Percentiles rank a stretch among this genome's conserved stretches.
These are phyloP conservation scores for Rhopilema esculentum DNA, from an alignment of 30 jellyfish, hydroid and myxozoan genomes.

Conservation along the genomic window DNA sequence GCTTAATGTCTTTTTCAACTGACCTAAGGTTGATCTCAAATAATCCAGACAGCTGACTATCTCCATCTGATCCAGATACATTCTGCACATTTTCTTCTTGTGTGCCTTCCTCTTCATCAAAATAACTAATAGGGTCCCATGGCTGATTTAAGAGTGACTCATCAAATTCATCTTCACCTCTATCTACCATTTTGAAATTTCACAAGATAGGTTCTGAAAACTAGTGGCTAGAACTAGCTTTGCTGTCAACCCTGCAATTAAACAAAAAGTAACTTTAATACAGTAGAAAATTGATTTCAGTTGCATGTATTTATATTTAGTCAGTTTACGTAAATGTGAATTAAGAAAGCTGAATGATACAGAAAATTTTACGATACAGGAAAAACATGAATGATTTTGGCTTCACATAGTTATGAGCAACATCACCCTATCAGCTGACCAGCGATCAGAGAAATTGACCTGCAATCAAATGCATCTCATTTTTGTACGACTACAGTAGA, in stretches of 20 bases:
- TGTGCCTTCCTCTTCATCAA: constrained; percentile 75
- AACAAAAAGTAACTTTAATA: not conserved
- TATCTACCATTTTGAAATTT: constrained; percentile 34
- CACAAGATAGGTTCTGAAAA: not conserved
- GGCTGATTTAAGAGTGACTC: constrained; percentile 82
- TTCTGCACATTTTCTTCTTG: constrained; percentile 16
- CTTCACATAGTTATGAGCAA: too few relatives aligned
- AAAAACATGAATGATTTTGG: too few relatives aligned
- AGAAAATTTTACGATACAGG: too few relatives aligned
- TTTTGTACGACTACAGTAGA: too few relatives aligned
- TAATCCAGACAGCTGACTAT: constrained; percentile 30
- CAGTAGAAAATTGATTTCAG: too few relatives aligned
- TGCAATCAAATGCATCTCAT: too few relatives aligned
- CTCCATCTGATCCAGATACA: not conserved
- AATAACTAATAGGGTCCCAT: constrained; percentile 97
- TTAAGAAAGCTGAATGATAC: too few relatives aligned
- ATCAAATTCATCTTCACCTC: constrained; percentile 52
- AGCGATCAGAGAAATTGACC: too few relatives aligned
- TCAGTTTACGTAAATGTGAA: too few relatives aligned
- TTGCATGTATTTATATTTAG: too few relatives aligned
- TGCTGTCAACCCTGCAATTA: not conserved
- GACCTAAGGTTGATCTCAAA: constrained; percentile 62
- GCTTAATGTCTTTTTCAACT: constrained; percentile 56
- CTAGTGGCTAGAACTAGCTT: not conserved
- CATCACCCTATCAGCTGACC: too few relatives aligned